phyloP scores from a whole-genome alignment of 2,113 vertebrate species.

The Microcebus griseorufus region DNA sequence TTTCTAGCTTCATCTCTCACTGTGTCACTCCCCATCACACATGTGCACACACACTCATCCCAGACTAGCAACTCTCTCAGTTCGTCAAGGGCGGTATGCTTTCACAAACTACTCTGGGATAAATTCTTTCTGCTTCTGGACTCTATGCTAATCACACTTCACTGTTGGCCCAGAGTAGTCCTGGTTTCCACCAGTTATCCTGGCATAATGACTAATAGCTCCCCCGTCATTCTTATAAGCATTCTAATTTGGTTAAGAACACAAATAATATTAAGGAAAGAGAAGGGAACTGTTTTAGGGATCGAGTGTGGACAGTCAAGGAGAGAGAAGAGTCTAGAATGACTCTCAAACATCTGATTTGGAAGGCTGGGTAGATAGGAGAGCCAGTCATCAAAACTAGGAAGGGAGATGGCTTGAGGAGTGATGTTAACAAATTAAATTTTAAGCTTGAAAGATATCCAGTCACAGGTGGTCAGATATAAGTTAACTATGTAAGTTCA shows the following conservation, averaged over 20 bases:
- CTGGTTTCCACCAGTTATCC: neutral
- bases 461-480: neutral
- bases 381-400: neutral
- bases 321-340: neutral
- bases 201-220: neutral
- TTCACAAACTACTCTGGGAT: neutral
- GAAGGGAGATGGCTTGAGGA: neutral
- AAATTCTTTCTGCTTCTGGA: slow-evolving; percentile 10
- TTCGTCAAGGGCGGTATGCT: neutral
- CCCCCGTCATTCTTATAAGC: neutral
- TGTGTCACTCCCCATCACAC: neutral
- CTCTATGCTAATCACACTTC: neutral
- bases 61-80: neutral
- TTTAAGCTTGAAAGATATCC: neutral
- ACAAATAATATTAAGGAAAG: neutral
- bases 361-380: neutral
- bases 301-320: neutral
- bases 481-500: neutral
- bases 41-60: neutral
- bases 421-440: neutral
- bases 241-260: neutral
- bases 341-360: neutral
- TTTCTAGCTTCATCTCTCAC: neutral
- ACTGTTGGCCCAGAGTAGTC: neutral
- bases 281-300: neutral